A percentile compares a stretch with the other conserved stretches of the same genome.
Evolutionary conservation across 2,113 vertebrate species (phyloP).

Genomic region (Salminus brasiliensis): DNA sequence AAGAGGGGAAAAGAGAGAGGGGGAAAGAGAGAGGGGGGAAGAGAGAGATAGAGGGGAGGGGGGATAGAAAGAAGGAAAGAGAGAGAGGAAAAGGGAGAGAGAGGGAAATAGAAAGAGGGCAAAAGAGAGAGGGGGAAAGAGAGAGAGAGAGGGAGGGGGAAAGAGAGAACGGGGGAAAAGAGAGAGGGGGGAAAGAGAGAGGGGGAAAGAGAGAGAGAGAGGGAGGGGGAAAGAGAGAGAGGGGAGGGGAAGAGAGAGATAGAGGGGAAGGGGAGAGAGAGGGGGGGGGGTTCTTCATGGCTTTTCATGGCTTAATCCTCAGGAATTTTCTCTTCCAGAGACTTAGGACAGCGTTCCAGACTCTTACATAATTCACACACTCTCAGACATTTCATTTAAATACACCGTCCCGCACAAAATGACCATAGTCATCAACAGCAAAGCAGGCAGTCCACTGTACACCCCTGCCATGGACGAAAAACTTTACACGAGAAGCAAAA

Average conservation of each 20-base stretch:
- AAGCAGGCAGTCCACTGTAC: not conserved
- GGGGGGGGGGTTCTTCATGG: not conserved
- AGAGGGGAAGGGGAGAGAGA: not conserved
- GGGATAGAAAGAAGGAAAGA: not conserved
- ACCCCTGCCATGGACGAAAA: not conserved
- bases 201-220: not conserved
- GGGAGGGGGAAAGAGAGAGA: not conserved
- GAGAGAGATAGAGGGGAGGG: not conserved
- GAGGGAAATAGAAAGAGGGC: no score
- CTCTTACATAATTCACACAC: not conserved
- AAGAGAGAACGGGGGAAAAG: not conserved
- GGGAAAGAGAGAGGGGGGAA: not conserved
- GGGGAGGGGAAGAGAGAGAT: not conserved
- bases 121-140: not conserved
- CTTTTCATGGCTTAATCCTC: not conserved
- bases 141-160: not conserved
- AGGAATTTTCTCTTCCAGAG: not conserved
- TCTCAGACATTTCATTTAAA: conserved; percentile 2
- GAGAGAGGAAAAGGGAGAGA: not conserved
- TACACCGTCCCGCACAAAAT: not conserved
- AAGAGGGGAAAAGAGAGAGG: not conserved
- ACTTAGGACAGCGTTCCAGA: not conserved
- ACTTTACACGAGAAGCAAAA: no score
- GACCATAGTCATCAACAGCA: not conserved
- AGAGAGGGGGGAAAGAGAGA: not conserved